These are phyloP conservation scores for Heterochromis multidens DNA, from an alignment of 2,113 vertebrate genomes.

Conservation along the genomic window DNA sequence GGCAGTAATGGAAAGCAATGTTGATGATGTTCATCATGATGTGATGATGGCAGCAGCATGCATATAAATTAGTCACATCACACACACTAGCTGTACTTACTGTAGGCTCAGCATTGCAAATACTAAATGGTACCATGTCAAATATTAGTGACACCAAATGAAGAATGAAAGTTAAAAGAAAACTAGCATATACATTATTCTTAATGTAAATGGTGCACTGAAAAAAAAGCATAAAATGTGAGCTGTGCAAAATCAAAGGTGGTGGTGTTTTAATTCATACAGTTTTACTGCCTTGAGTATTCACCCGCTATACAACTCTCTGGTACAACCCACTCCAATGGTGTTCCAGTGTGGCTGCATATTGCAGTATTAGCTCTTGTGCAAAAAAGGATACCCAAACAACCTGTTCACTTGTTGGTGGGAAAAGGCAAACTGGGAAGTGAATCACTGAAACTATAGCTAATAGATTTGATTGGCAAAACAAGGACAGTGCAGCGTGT, in stretches of 20 bases:
- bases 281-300: neutral
- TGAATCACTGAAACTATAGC: neutral
- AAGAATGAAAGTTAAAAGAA: neutral
- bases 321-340: neutral
- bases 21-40: neutral
- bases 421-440: neutral
- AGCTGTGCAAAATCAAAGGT: constrained; percentile 6
- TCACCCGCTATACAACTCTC: neutral
- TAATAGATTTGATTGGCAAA: neutral
- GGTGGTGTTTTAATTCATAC: neutral
- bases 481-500: neutral
- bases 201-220: neutral
- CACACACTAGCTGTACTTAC: constrained; percentile 12
- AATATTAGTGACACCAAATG: neutral
- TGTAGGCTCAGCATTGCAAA: neutral
- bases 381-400: neutral
- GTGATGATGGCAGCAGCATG: neutral
- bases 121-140: neutral
- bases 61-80: neutral
- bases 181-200: neutral
- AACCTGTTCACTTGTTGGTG: neutral
- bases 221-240: neutral
- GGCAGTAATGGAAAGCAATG: neutral
- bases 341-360: neutral
- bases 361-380: neutral